Evolutionary conservation across 2,797 vertebrate genomes (phyloP).

Genomic region (Myotis daubentonii): DNA sequence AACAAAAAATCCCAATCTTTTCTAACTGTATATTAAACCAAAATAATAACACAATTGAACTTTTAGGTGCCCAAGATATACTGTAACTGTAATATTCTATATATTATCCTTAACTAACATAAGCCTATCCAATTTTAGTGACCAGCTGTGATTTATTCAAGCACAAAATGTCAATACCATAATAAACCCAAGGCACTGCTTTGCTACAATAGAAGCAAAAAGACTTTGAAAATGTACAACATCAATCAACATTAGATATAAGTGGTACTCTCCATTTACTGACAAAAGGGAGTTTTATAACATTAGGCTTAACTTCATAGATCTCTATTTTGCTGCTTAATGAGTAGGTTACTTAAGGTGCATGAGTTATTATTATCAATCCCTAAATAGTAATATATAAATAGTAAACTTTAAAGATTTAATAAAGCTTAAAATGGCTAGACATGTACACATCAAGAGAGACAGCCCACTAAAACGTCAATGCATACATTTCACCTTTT

Average conservation of each 20-base stretch:
- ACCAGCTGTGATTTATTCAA: conserved; percentile 37
- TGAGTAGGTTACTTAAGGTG: background rate
- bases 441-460: background rate
- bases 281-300: background rate
- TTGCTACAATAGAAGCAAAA: conserved; percentile 35
- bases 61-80: background rate
- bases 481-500: background rate
- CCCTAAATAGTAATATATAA: conserved; percentile 14
- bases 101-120: background rate
- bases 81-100: background rate
- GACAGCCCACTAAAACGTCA: conserved; percentile 26
- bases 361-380: background rate
- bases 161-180: conserved; percentile 12
- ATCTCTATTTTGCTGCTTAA: background rate
- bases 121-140: conserved; percentile 51
- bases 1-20: background rate
- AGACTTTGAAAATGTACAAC: background rate
- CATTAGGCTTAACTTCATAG: background rate
- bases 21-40: conserved; percentile 26
- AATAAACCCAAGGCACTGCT: background rate
- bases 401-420: background rate
- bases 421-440: conserved; percentile 47
- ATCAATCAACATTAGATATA: conserved; percentile 6
- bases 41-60: background rate
- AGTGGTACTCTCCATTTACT: background rate